These are phyloP conservation scores for Mirounga angustirostris DNA, from an alignment of 2,113 vertebrate genomes.

Conservation along the genomic window DNA sequence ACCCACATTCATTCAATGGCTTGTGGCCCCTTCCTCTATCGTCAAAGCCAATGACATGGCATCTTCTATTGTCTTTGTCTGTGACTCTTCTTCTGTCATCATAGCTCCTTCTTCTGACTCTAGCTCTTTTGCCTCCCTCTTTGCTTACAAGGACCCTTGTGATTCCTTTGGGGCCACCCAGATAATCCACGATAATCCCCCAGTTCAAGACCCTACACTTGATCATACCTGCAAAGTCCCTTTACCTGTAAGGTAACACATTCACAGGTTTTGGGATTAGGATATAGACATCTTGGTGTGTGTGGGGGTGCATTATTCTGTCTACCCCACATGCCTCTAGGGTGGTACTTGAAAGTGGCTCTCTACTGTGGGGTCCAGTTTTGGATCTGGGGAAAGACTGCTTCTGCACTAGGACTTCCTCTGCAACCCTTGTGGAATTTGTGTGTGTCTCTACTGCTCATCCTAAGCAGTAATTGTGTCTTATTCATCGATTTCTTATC, in stretches of 20 bases:
- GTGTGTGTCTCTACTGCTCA: not conserved
- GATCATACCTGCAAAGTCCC: not conserved
- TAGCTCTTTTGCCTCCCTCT: not conserved
- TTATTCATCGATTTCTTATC: not conserved
- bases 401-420: not conserved
- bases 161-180: not conserved
- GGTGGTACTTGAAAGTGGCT: not conserved
- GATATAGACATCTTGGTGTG: not conserved
- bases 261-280: not conserved
- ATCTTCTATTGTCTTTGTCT: not conserved
- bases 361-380: not conserved
- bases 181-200: not conserved
- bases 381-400: not conserved
- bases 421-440: not conserved
- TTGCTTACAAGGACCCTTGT: not conserved
- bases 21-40: not conserved
- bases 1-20: not conserved
- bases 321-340: not conserved
- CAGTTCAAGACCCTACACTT: not conserved
- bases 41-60: not conserved
- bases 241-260: not conserved
- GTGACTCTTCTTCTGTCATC: not conserved
- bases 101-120: not conserved
- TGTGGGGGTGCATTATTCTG: not conserved
- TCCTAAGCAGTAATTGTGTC: not conserved